Base-by-base conservation (phyloP, 2,797 vertebrate species). In the Tolypeutes matacus region DNA sequence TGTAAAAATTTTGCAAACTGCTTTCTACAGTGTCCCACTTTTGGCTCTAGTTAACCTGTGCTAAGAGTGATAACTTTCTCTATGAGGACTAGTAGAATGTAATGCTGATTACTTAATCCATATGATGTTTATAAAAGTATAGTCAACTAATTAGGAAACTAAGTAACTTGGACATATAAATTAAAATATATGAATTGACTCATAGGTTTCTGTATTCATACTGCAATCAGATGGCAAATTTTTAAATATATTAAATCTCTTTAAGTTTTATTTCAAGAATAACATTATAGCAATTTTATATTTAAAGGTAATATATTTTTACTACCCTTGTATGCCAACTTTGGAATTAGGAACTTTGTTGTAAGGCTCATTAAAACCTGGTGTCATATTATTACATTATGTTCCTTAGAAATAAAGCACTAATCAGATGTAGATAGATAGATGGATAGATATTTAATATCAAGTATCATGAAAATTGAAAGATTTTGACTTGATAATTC, bases 261-360 rank as follows among this genome's bases (percentile, higher is more conserved):
- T 49, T 91, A 36, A 23, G 91, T 95, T 97, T 82, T 77, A 51
- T 49, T 94, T 96, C 1, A 64, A 87, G 85, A 78, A 46, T 84
- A 89, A 93, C 58, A 76, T 18, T 70, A 87, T 62, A 67, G 53
- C 70, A 96, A 84, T 92, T 75, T 95, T 69, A 2, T 70, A 39
- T 91, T 96, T 89, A 96, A 95, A 82, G 18, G 51, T 89, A 27
- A 42, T 95, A 84, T 81, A 83, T 42, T 42, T 81, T 94, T 39
- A 84, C 94, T 93, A 82, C 31, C 42, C 73, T 93, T 87, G 91
- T 87, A 23, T 93, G 21, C 31, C 31, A 86, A 3, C 31, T 73
- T 93, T 93, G 70, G 34, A 86, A 76, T 93, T 87, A 76, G 21
- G 89, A 58, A 80, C 10, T 94, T 95, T 65, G 36, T 91, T 82